Conservation (phyloP, 2,888 invertebrate genomes). For the Trichogramma evanescens region DNA sequence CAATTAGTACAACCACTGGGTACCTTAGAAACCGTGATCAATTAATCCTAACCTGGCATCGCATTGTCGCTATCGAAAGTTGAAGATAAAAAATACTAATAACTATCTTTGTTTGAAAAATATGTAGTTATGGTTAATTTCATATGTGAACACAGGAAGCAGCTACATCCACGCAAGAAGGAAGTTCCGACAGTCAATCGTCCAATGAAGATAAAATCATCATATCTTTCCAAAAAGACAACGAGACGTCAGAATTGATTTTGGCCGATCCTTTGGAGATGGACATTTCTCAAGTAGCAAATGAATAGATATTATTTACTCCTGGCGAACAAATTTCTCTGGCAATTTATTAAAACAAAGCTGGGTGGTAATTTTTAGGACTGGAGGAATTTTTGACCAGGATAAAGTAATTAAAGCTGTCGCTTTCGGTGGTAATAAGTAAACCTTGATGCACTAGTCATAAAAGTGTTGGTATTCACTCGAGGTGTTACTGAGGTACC, state of each 20-base stretch:
- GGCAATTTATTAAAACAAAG: slow-evolving; percentile 9
- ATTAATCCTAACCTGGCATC: slow-evolving; percentile 5
- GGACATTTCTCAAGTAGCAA: slow-evolving; percentile 38
- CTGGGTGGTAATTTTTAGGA: not conserved
- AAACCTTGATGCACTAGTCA: no score
- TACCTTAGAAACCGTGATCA: slow-evolving; percentile 18
- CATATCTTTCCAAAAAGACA: slow-evolving; percentile 60
- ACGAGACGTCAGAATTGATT: slow-evolving; percentile 50
- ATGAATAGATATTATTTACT: slow-evolving; percentile 32
- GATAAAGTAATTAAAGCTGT: no score
- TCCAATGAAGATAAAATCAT: slow-evolving; percentile 74
- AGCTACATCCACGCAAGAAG: slow-evolving; percentile 67
- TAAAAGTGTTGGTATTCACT: no score
- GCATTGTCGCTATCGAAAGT: no score
- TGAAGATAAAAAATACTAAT: not conserved
- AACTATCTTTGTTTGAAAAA: not conserved
- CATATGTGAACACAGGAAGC: slow-evolving; percentile 52
- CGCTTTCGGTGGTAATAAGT: no score
- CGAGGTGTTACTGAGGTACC: no score
- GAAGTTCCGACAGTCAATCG: slow-evolving; percentile 63
- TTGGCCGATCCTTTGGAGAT: slow-evolving; percentile 37
- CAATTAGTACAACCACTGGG: slow-evolving; percentile 19
- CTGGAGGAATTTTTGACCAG: no score
- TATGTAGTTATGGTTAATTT: no score
- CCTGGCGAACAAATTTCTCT: slow-evolving; percentile 22